Evolutionary conservation across 2,888 invertebrate species (phyloP).

Genomic region (Unio pictorum): DNA sequence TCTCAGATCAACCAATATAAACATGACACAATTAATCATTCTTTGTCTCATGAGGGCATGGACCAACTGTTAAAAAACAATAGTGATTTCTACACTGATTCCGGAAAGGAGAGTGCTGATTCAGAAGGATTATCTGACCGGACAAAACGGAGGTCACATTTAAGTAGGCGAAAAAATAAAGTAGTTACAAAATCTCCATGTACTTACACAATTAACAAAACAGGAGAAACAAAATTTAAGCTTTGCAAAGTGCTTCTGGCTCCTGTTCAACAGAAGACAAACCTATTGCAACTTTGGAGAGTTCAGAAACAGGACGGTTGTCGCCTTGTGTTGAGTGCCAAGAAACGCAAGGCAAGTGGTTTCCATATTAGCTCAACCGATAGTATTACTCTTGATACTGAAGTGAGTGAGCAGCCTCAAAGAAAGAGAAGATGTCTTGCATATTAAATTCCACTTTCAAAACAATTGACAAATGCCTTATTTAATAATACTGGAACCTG

Average conservation of each 20-base stretch:
- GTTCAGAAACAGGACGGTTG: slow-evolving; percentile 53
- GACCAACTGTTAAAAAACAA: no score
- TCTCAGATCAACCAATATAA: no score
- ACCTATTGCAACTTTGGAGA: slow-evolving; percentile 50
- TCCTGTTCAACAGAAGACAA: slow-evolving; percentile 24
- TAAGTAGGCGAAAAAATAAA: no score
- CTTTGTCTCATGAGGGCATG: no score
- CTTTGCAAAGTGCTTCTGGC: slow-evolving; percentile 26
- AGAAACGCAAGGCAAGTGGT: slow-evolving; percentile 23
- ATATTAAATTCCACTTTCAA: slow-evolving; percentile 11
- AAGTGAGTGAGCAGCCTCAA: slow-evolving; percentile 5
- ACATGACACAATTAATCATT: no score
- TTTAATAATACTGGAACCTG: no score
- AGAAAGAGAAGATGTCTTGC: slow-evolving; percentile 25
- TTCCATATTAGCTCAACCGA: slow-evolving; percentile 5
- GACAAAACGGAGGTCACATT: no score
- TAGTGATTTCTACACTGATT: no score
- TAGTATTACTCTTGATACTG: no score
- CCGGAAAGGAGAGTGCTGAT: no score
- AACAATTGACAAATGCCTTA: background rate
- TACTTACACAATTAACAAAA: slow-evolving; percentile 28
- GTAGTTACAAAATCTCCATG: background rate
- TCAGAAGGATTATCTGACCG: no score
- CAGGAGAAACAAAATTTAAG: slow-evolving; percentile 35
- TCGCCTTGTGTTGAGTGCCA: slow-evolving; percentile 49